Base-by-base conservation (phyloP, 2,888 invertebrate genomes). In the Lasioglossum figueresi region DNA sequence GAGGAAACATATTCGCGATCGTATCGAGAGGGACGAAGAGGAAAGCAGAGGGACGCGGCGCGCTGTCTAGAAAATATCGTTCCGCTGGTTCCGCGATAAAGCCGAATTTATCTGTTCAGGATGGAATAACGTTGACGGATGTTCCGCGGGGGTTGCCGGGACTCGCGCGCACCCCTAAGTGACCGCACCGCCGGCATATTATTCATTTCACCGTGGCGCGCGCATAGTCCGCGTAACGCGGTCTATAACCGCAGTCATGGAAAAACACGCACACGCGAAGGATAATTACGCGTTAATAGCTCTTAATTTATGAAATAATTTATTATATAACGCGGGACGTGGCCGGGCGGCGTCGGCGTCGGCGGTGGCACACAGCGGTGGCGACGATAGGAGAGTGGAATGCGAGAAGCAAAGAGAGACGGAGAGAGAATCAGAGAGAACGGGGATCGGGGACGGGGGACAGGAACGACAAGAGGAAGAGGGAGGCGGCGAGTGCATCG, bases 261-360 rank as follows among this genome's bases (percentile, higher is more conserved):
- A 93, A 93, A 92, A 93, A 91, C 91, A 91, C 92, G 88, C 89
- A 91, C 90, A 88, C 90, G 86, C 90, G 88, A 90, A 83, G 89
- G 90, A 91, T 91, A 92, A 93, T 92, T 91, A 89, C 91, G 84
- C 91, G 91, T 92, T 92, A 92, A 93, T 92, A 90, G 92, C 92
- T 91, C 92, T 91, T 91, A 93, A 92, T 92, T 92, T 92, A 91
- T 92, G 91, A 93, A 92, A 92, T 92, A 93, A 92, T 92, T 92
- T 91, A 92, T 92, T 92, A 92, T 90, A 92, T 91, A 91, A 92
- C 91, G 83, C 83, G 86, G 78, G 83, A 82, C 82, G 86, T 82
- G 84, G 84, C 45, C 73, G 76, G 79, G 52, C 59, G 48, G 76
- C 59, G 68, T 37, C 68, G 79, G 70, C 43, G 82, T 79, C 74